Evolutionary conservation across 1,140 invertebrate species (phyloP).

Genomic region (Riptortus pedestris): DNA sequence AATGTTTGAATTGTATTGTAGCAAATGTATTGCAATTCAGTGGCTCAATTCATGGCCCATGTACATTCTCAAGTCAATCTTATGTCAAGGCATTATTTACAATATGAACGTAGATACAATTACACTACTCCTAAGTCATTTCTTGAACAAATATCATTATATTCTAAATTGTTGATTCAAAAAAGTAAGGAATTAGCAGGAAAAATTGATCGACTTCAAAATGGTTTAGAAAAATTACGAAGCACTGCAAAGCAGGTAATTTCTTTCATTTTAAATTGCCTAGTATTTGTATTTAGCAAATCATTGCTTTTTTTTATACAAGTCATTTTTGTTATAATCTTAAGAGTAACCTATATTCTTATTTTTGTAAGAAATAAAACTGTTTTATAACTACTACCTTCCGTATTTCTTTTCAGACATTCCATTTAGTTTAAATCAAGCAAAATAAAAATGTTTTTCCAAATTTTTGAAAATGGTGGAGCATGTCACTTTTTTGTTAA

Average conservation of each 20-base stretch:
- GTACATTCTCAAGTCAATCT: slow-evolving; percentile 87
- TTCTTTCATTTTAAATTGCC: too few relatives aligned
- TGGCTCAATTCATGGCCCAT: slow-evolving; percentile 87
- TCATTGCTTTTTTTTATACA: neutral
- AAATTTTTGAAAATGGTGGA: too few relatives aligned
- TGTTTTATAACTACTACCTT: too few relatives aligned
- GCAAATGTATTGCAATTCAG: slow-evolving; percentile 57
- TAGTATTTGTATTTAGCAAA: neutral
- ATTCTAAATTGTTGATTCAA: slow-evolving; percentile 70
- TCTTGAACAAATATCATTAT: slow-evolving; percentile 88
- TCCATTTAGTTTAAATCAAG: too few relatives aligned
- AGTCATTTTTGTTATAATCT: too few relatives aligned
- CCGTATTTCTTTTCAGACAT: too few relatives aligned
- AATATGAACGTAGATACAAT: slow-evolving; percentile 85
- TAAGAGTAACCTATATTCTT: too few relatives aligned
- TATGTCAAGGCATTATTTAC: slow-evolving; percentile 73
- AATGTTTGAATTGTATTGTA: slow-evolving; percentile 34
- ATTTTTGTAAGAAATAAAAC: too few relatives aligned
- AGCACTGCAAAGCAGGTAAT: slow-evolving; percentile 66
- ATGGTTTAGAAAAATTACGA: slow-evolving; percentile 82
- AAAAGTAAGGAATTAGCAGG: slow-evolving; percentile 72
- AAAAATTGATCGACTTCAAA: slow-evolving; percentile 79
- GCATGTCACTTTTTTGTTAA: too few relatives aligned
- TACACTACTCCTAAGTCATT: slow-evolving; percentile 96
- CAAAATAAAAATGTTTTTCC: too few relatives aligned